These are phyloP conservation scores for Ceyx melanurus DNA, from an alignment of 2,113 vertebrate species.

Conservation along the genomic window DNA sequence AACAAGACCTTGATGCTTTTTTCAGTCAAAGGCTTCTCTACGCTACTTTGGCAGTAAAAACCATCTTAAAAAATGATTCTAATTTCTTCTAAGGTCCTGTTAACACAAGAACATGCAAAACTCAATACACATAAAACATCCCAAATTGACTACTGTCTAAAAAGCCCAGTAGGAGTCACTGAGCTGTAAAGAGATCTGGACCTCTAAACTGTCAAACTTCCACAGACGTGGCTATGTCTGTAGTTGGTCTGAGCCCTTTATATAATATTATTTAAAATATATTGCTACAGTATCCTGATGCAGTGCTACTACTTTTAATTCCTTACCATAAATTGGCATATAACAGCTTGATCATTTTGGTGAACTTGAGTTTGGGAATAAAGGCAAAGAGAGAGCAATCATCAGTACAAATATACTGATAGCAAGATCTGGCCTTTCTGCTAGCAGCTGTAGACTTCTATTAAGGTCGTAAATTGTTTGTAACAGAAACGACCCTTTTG, in stretches of 20 bases:
- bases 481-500: background rate
- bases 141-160: background rate
- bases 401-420: background rate
- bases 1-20: background rate
- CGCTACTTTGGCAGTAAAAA: background rate
- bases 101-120: background rate
- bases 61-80: background rate
- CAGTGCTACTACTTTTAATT: background rate
- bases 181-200: background rate
- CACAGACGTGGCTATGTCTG: background rate
- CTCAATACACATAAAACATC: background rate
- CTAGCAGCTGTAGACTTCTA: constrained; percentile 49
- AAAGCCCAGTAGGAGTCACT: background rate
- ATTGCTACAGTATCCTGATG: background rate
- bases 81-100: background rate
- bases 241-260: background rate
- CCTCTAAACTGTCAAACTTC: background rate
- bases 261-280: background rate
- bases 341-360: background rate
- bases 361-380: background rate
- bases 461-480: constrained; percentile 53
- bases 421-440: constrained; percentile 15
- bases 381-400: background rate
- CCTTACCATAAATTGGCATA: background rate
- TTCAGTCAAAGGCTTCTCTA: constrained; percentile 2